Conservation (phyloP, 2,888 invertebrate genomes). For the Diloba caeruleocephala region DNA sequence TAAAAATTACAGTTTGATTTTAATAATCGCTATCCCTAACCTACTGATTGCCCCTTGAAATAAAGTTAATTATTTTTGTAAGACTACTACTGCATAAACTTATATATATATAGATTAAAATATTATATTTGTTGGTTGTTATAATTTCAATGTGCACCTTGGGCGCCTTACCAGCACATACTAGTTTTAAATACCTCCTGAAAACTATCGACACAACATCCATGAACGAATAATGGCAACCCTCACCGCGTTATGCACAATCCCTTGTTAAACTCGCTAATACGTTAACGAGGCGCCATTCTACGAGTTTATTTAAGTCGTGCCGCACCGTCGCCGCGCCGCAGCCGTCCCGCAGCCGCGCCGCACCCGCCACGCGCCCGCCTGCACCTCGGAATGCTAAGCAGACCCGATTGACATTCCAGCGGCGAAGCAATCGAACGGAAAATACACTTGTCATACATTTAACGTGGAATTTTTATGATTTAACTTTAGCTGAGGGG, state of each 20-base stretch:
- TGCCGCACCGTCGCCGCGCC: slow-evolving; percentile 12
- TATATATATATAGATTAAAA: too few species aligned
- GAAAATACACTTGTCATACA: slow-evolving; percentile 86
- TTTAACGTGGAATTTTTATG: slow-evolving; percentile 77
- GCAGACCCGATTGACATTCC: slow-evolving; percentile 75
- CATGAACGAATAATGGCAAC: slow-evolving; percentile 33
- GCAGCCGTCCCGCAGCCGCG: slow-evolving; percentile 17
- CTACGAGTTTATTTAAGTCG: slow-evolving; percentile 66
- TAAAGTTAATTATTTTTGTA: too few species aligned
- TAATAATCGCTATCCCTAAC: too few species aligned
- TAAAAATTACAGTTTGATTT: too few species aligned
- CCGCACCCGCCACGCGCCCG: slow-evolving; percentile 38
- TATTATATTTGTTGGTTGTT: too few species aligned
- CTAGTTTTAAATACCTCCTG: not conserved
- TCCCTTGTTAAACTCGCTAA: slow-evolving; percentile 64
- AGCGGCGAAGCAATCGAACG: slow-evolving; percentile 74
- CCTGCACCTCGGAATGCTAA: slow-evolving; percentile 62
- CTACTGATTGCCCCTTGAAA: too few species aligned
- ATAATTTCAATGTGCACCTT: too few species aligned
- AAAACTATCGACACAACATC: slow-evolving; percentile 28
- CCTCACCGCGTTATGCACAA: slow-evolving; percentile 35
- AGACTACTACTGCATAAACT: too few species aligned
- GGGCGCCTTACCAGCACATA: too few species aligned
- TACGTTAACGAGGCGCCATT: slow-evolving; percentile 73
- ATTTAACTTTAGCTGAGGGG: slow-evolving; percentile 61